Evolutionary conservation across 2,888 invertebrate genomes (phyloP).

Genomic region (Balanococcus diminutus): DNA sequence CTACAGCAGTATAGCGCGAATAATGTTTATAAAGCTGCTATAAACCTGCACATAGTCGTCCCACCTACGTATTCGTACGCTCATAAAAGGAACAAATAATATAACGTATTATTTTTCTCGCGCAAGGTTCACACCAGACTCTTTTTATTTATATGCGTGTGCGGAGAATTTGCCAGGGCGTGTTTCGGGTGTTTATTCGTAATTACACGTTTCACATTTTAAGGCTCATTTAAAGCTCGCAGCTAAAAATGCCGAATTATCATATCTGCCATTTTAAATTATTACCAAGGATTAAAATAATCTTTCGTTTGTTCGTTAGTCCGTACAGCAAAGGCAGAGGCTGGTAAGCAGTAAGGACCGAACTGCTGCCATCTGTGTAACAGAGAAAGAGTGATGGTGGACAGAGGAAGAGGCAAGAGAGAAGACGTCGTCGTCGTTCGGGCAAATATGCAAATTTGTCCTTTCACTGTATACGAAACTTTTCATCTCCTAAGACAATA

Average conservation of each 20-base stretch:
- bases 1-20: background rate
- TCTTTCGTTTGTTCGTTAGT: conserved; percentile 17
- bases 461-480: background rate
- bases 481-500: conserved; percentile 14
- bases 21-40: background rate
- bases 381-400: background rate
- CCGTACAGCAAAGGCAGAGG: background rate
- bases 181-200: conserved; percentile 32
- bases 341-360: background rate
- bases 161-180: no score
- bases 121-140: no score
- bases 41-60: no score
- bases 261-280: conserved; percentile 40
- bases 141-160: no score
- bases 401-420: background rate
- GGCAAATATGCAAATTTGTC: conserved; percentile 16
- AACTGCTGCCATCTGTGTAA: no score
- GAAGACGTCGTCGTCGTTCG: background rate
- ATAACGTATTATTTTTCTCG: conserved; percentile 7
- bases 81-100: background rate
- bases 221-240: conserved; percentile 32
- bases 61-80: background rate
- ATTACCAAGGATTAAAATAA: conserved; percentile 41
- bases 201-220: conserved; percentile 36
- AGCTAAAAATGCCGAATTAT: conserved; percentile 34